Conservation (phyloP, 1,140 invertebrate genomes). For the Sarcophaga bullata region DNA sequence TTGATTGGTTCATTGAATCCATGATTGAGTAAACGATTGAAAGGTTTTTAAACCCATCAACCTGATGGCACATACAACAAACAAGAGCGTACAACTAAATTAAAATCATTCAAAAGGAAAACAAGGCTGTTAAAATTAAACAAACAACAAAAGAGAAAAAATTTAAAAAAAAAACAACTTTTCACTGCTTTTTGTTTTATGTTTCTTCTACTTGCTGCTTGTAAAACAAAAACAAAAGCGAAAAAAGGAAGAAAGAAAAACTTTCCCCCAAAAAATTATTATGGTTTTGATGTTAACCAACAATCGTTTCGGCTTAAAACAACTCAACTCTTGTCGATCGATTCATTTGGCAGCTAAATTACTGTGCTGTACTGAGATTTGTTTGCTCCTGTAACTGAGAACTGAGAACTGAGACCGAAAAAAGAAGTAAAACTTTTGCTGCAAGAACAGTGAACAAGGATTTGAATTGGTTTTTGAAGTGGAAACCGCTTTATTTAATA, state of each 20-base stretch:
- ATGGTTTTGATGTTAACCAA: too few species aligned
- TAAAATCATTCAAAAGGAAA: constrained; percentile 21
- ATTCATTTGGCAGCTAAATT: too few species aligned
- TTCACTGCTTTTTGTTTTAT: too few species aligned
- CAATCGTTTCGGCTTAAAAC: too few species aligned
- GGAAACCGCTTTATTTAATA: constrained; percentile 41
- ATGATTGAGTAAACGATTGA: not conserved
- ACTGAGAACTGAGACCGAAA: not conserved
- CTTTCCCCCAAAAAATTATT: too few species aligned
- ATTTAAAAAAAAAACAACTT: not conserved
- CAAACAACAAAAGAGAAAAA: not conserved
- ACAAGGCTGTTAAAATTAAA: constrained; percentile 13
- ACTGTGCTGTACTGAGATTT: too few species aligned
- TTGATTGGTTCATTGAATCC: not conserved
- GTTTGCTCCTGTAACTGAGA: not conserved
- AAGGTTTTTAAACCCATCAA: too few species aligned
- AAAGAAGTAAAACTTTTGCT: not conserved
- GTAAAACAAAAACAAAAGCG: not conserved
- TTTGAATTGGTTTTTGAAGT: constrained; percentile 37
- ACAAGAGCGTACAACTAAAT: not conserved
- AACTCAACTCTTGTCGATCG: too few species aligned
- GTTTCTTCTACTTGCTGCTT: too few species aligned
- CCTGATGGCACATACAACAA: too few species aligned
- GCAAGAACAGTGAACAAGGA: not conserved
- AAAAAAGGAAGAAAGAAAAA: not conserved